Evolutionary conservation across 2,797 vertebrate genomes (phyloP), one percentile per base, ranked within the genome.

Genomic region (Masticophis lateralis): DNA sequence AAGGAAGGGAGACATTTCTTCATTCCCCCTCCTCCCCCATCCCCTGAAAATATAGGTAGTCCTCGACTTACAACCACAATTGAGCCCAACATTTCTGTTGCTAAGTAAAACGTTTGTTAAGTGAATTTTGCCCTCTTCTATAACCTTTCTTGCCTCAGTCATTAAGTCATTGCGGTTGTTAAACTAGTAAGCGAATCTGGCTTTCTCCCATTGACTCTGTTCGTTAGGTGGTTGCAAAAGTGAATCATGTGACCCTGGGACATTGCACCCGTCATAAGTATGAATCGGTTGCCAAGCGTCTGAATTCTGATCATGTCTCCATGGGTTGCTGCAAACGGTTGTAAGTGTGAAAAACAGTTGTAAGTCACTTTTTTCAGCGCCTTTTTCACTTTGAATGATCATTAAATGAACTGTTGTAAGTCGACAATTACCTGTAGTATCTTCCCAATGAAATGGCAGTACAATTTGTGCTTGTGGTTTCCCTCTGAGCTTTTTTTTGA

Each of bases 1-100:
- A 91, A 96, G 91, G 93, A 92, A 89, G 90, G 91, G 91, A 88
- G 94, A 51, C 66, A 94, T 96, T 95, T 94, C 95, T 96, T 95
- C 60, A 95, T 51, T 12, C 3, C 10, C 61, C 20, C 6, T 51
- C 20, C 1, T 6, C 22, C 18, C 28, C 25, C 22, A n/a, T 55
- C 51, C n/a, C 11, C 3, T 32, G 22, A 22, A 66, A 55, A 90
- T 43, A 94, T 94, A 74, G 32, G 2, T 20, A 74, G 16, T 74
- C 32, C 69, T 74, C 69, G 12, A 66, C 27, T 66, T 66, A 66
- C 1, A 11, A 74, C 69, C 69, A 20, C 32, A 74, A 3, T 32
- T 1, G 16, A 74, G n/a, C 2, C 66, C 16, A 74, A 37, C 28
- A 18, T 69, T 32, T 69, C 2, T 7, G 14, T 9, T 37, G 66